Conservation (phyloP, 2,797 vertebrate genomes). For the Sibirionetta formosa region DNA sequence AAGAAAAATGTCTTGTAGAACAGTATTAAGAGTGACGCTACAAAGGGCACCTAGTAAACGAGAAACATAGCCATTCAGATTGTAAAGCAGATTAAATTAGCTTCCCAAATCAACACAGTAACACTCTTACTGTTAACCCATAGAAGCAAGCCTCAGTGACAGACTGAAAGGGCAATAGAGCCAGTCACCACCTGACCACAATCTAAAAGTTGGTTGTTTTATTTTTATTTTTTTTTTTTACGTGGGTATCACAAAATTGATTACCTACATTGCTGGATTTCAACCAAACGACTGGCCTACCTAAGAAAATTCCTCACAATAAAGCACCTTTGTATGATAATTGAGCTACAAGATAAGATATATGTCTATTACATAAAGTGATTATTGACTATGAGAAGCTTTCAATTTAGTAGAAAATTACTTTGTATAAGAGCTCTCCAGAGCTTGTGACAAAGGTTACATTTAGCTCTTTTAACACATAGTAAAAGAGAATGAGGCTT, state of each 20-base stretch:
- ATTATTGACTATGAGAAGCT: conserved; percentile 70
- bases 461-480: conserved; percentile 29
- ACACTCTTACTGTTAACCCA: neutral
- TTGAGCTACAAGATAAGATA: conserved; percentile 43
- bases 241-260: neutral
- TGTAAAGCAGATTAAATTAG: neutral
- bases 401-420: conserved; percentile 65
- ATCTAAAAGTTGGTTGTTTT: neutral
- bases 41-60: neutral
- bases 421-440: conserved; percentile 41
- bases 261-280: conserved; percentile 31
- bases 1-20: neutral
- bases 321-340: conserved; percentile 65
- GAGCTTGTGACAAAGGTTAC: conserved; percentile 52
- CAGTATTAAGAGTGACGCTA: neutral
- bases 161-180: neutral
- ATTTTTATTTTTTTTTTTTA: neutral
- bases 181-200: neutral
- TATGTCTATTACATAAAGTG: conserved; percentile 62
- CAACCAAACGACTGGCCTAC: conserved; percentile 16
- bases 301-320: conserved; percentile 38
- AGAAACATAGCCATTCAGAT: neutral
- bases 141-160: neutral
- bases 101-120: neutral
- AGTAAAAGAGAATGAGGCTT: conserved; percentile 13